phyloP scores from a whole-genome alignment of 2,888 invertebrate species.

The Mimachlamys varia region DNA sequence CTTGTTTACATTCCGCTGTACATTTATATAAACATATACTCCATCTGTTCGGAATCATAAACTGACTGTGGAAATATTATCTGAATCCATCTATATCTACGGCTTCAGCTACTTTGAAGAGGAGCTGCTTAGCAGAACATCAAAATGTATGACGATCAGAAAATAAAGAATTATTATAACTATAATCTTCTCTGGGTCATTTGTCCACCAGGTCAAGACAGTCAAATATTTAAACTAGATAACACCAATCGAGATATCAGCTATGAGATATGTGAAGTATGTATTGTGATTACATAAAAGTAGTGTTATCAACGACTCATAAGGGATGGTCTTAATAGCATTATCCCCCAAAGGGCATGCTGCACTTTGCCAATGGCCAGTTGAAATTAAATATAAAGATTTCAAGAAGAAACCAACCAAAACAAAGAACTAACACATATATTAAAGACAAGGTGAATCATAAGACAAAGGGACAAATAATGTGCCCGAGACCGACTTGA shows the following conservation, averaged over 20 bases:
- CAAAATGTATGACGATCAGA: too few relatives aligned
- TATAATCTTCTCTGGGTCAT: background rate
- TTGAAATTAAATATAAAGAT: background rate
- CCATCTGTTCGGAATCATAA: too few relatives aligned
- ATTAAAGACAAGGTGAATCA: background rate
- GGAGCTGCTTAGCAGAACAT: too few relatives aligned
- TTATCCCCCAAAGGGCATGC: too few relatives aligned
- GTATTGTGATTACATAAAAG: background rate
- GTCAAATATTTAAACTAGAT: conserved; percentile 23
- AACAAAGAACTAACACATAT: background rate
- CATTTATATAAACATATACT: too few relatives aligned
- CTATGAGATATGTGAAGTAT: background rate
- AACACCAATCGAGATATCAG: background rate
- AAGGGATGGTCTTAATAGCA: background rate
- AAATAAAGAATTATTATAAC: background rate
- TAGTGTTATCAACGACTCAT: background rate
- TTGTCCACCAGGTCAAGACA: background rate
- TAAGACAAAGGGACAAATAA: background rate
- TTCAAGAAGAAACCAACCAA: background rate
- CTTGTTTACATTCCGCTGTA: too few relatives aligned
- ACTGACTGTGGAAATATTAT: too few relatives aligned
- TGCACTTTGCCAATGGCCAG: too few relatives aligned
- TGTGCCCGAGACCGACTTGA: conserved; percentile 1
- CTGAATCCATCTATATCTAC: too few relatives aligned
- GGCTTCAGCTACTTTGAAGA: too few relatives aligned